Evolutionary conservation across 2,113 vertebrate species (phyloP).

Genomic region (Trogon melanurus): DNA sequence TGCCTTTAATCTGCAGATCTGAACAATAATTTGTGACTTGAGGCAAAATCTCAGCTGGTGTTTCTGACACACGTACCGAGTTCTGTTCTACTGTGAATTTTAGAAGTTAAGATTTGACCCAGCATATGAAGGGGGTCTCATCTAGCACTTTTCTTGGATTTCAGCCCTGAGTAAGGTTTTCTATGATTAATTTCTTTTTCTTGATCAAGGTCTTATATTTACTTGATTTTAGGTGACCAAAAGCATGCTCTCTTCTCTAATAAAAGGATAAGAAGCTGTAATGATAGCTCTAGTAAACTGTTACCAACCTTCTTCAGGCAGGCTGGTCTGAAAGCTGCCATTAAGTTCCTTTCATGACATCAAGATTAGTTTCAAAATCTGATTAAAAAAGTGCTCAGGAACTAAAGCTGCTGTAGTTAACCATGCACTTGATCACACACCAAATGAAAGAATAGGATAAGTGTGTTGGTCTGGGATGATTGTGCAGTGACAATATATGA

Average conservation of each 20-base stretch:
- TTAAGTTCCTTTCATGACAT: neutral
- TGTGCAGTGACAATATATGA: neutral
- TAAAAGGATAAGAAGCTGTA: neutral
- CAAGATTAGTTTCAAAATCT: slow-evolving; percentile 5
- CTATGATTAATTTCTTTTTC: neutral
- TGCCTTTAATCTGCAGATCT: neutral
- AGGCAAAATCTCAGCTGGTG: neutral
- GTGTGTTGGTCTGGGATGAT: neutral
- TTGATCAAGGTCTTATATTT: neutral
- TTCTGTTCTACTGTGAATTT: neutral
- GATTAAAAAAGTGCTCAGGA: neutral
- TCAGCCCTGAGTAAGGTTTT: neutral
- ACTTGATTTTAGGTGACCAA: neutral
- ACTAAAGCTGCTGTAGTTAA: neutral
- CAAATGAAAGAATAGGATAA: neutral
- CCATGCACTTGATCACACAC: neutral
- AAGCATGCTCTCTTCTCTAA: neutral
- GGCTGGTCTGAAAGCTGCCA: too few relatives aligned
- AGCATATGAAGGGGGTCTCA: neutral
- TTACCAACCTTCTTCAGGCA: neutral
- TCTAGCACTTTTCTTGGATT: neutral
- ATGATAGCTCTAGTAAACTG: neutral
- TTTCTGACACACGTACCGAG: neutral
- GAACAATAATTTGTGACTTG: neutral
- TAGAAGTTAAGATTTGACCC: neutral